Conservation (phyloP, 2,113 vertebrate genomes). For the Oenanthe oenanthe region DNA sequence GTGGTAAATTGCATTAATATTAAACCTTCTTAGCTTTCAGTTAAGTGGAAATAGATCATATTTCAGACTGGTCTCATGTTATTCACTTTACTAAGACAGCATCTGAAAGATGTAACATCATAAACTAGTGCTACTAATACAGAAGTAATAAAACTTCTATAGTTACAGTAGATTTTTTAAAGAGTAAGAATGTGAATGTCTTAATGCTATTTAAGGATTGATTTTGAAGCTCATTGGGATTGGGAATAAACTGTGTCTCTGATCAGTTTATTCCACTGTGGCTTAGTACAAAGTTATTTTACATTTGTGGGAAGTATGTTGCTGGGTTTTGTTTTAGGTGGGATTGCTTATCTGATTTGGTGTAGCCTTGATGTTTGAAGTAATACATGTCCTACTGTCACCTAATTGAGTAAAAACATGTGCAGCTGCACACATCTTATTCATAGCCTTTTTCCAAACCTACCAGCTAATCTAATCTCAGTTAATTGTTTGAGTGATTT, state of each 20-base stretch:
- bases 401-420: conserved; percentile 27
- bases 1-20: neutral
- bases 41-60: neutral
- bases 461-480: conserved; percentile 43
- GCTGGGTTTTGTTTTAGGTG: neutral
- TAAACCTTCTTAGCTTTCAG: neutral
- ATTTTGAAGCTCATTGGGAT: neutral
- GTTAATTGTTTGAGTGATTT: conserved; percentile 43
- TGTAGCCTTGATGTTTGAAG: neutral
- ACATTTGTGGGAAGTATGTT: neutral
- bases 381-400: conserved; percentile 1
- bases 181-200: neutral
- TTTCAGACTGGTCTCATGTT: neutral
- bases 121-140: neutral
- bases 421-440: neutral
- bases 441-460: neutral
- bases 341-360: conserved; percentile 20
- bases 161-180: neutral
- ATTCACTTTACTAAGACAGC: neutral
- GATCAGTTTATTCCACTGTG: neutral
- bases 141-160: neutral
- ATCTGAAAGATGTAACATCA: neutral
- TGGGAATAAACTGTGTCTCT: neutral
- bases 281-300: neutral
- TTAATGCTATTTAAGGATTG: neutral